Evolutionary conservation across 2,888 invertebrate genomes (phyloP), one percentile per base, ranked within the genome.

Genomic region (Synergus japonicus): DNA sequence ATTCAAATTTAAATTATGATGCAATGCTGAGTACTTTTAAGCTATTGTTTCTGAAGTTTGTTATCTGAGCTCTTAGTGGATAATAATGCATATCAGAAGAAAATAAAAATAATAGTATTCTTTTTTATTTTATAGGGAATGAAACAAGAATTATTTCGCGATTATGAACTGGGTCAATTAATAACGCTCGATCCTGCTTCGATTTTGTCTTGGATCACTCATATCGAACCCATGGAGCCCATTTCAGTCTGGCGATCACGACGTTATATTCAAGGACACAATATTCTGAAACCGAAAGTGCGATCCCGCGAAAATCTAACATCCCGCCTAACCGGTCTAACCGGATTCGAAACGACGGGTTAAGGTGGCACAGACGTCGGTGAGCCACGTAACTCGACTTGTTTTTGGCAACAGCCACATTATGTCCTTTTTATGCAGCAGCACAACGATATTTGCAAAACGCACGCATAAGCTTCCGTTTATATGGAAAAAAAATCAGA

Each of bases 291-390:
- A 92, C 92, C 91, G 92, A 92, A 92, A 92, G 92, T 92, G 92
- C 92, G 92, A 92, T 91, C 92, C 91, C 91, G 91, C 92, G 92
- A 92, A 92, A 92, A 92, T 92, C 92, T 92, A 92, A 92, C 92
- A 91, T 91, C 91, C 88, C 90, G 88, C 87, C 89, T 88, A 92
- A 92, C 92, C 92, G 92, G 92, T 92, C 91, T 90, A 89, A 92
- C 92, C 89, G 92, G 92, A 92, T 92, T 90, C 89, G 88, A 88
- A 86, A 84, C 84, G 82, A 85, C 85, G 87, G 87, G 87, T 88
- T 87, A 86, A 88, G 87, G 86, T 86, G 87, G 87, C 84, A 86
- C 87, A 84, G 83, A 84, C 87, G 87, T 88, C 86, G 82, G 78
- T 81, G 87, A 86, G 87, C 87, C 86, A 87, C 88, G 88, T 89